phyloP scores from a whole-genome alignment of 2,113 vertebrate genomes.

The Notechis scutatus region DNA sequence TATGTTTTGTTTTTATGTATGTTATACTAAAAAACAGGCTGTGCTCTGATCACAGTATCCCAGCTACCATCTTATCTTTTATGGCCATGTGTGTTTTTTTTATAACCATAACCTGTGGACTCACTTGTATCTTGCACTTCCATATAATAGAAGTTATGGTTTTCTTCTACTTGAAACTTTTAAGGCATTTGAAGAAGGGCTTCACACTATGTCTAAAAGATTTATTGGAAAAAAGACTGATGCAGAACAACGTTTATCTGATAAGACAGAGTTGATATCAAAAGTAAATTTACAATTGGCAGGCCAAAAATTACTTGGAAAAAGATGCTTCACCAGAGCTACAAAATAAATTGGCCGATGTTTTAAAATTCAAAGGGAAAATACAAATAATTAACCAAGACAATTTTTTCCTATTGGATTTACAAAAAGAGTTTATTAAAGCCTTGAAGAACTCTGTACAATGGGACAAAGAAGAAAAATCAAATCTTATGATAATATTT shows the following conservation, averaged over 20 bases:
- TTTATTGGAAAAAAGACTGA: neutral
- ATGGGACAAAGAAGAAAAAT: neutral
- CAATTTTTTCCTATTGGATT: neutral
- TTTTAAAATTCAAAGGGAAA: neutral
- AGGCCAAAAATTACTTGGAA: neutral
- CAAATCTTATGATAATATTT: neutral
- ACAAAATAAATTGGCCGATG: neutral
- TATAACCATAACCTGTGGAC: neutral
- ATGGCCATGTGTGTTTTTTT: neutral
- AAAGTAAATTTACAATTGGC: neutral
- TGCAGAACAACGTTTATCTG: neutral
- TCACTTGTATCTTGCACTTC: neutral
- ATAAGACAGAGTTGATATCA: neutral
- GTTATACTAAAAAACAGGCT: neutral
- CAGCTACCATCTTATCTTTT: neutral
- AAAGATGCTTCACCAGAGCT: neutral
- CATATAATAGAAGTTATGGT: neutral
- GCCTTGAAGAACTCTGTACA: neutral
- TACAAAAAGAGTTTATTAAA: neutral
- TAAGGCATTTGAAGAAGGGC: neutral
- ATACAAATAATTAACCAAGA: neutral
- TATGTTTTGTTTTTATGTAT: neutral
- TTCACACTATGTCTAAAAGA: neutral
- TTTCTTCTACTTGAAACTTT: neutral
- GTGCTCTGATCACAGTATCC: neutral